Evolutionary conservation across 1,140 invertebrate genomes (phyloP), one percentile per base, ranked within the genome.

Genomic region (Schlechtendalia chinensis): DNA sequence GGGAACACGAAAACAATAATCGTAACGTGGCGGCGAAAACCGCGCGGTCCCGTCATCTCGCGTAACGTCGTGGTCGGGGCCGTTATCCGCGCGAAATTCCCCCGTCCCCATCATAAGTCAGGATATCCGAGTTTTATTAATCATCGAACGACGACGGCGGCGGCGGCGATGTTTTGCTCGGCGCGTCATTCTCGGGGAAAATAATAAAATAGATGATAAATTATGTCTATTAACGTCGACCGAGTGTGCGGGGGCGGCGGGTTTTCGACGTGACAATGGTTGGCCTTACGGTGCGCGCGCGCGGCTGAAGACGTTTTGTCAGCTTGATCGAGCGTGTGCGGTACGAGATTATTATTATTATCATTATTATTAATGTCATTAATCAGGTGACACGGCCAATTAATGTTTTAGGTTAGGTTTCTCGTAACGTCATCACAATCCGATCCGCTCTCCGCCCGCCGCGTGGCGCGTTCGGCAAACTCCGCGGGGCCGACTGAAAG

Each of bases 391-490:
- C 75, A 79, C 75, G 75, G 75, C 75, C 75, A 79, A 79, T 79
- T 79, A 79, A 79, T 79, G 75, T 79, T 79, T 79, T 79, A 79
- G 75, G 75, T 79, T 79, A 79, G 75, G 75, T 79, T 79, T 79
- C 75, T 50, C 75, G 75, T 79, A 63, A 79, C 75, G 75, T 77
- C 74, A 77, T 77, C 74, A 77, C 74, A 77, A 77, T 77, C 75
- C n/a, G 75, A 63, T 79, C 75, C 59, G 27, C 75, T 53, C 11
- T 8, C 29, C 69, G 3, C 0, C 69, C 10, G 10, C n/a, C 32
- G n/a, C 22, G 10, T 16, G 11, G 16, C 14, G 39, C 4, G 5
- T 5, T n/a, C 10, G 14, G 22, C n/a, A n/a, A 14, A 5, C 19
- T 24, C n/a, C 65, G 54, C 54, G 29, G 72, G 56, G 72, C n/a